phyloP scores from a whole-genome alignment of 2,797 vertebrate genomes.

The Xenops minutus region DNA sequence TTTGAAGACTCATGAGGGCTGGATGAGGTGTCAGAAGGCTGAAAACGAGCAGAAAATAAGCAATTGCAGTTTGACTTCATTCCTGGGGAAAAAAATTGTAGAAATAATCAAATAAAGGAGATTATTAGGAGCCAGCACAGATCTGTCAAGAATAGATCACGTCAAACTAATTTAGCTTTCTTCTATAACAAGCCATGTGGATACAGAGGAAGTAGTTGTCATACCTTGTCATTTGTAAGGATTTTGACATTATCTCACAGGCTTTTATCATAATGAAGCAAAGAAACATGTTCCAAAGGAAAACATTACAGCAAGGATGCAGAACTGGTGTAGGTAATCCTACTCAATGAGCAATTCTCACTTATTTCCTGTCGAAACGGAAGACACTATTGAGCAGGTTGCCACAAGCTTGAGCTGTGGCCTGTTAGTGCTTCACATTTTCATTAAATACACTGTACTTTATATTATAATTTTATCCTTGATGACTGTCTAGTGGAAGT shows the following conservation, averaged over 20 bases:
- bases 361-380: neutral
- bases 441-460: neutral
- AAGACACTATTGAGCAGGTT: neutral
- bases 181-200: slow-evolving; percentile 42
- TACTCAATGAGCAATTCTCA: neutral
- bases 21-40: slow-evolving; percentile 7
- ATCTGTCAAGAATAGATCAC: slow-evolving; percentile 52
- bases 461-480: neutral
- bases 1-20: neutral
- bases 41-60: neutral
- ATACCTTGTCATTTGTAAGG: slow-evolving; percentile 54
- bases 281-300: slow-evolving; percentile 23
- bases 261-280: slow-evolving; percentile 50
- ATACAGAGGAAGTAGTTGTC: slow-evolving; percentile 51
- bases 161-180: slow-evolving; percentile 62
- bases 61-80: slow-evolving; percentile 22
- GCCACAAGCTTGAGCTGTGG: neutral
- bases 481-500: neutral
- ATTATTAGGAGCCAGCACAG: slow-evolving; percentile 48
- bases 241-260: slow-evolving; percentile 53
- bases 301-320: neutral
- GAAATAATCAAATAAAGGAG: slow-evolving; percentile 51
- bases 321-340: neutral
- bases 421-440: neutral
- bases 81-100: neutral